Base-by-base conservation (phyloP, 2,113 vertebrate genomes). In the Pipa parva region DNA sequence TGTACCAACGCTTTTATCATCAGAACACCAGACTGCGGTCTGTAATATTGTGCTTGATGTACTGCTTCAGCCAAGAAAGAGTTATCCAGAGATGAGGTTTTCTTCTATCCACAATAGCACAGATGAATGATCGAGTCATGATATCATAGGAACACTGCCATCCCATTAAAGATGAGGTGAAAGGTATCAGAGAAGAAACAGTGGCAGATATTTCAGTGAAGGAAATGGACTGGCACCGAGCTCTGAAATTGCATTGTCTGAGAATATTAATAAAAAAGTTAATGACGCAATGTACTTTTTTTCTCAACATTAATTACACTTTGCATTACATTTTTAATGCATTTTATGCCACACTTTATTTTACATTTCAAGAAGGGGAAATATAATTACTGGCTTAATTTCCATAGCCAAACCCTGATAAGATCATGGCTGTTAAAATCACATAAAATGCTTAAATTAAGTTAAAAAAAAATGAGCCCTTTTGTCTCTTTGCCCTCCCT, bases 201-300 rank as follows among this genome's bases (percentile, higher is more conserved):
- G 79, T 76, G 74, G 80, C 78, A 82, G 82, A 81, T 84, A 80
- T 81, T 84, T 82, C 79, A 82, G 80, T 80, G 75, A 74, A 74
- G 80, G 79, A 82, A 84, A 84, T 84, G 82, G 79, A 84, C 79
- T 84, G 82, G 82, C 79, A 84, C 82, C 73, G 75, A 82, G 82
- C 79, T 84, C 79, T 79, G 82, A 81, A 82, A 84, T 82, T 81
- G 80, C 80, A 77, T 80, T 80, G 79, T 63, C 2, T 81, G 79
- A 82, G 80, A 82, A 84, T 84, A 84, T 84, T 84, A 84, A 84
- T 82, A 84, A 82, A 84, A 82, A 84, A 84, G 80, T 82, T 82
- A 84, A 84, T 82, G 80, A 84, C 79, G 80, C 82, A 84, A 84
- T 80, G 80, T 84, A 78, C 82, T 82, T 82, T 84, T 83, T 83